phyloP scores from a whole-genome alignment of 2,797 vertebrate species.

The Anguilla anguilla region DNA sequence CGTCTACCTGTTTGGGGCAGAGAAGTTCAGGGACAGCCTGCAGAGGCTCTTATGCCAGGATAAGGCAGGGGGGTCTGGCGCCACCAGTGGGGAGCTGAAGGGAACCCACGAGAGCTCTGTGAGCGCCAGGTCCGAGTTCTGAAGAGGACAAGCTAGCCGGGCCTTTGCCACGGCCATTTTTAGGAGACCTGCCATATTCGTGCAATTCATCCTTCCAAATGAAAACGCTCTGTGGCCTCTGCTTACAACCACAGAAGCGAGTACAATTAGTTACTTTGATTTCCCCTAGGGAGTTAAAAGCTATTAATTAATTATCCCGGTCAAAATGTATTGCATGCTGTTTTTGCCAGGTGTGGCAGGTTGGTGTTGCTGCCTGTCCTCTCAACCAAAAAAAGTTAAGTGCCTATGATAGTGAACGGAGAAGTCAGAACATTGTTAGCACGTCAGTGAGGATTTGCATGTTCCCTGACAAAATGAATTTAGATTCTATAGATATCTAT shows the following conservation, averaged over 20 bases:
- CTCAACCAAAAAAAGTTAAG: slow-evolving; percentile 24
- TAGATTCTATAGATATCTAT: no score
- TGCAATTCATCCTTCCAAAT: slow-evolving; percentile 15
- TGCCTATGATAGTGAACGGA: neutral
- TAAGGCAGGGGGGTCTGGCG: slow-evolving; percentile 58
- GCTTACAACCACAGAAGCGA: neutral
- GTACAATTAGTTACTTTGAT: neutral
- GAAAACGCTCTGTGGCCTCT: neutral
- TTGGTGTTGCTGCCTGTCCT: slow-evolving; percentile 8
- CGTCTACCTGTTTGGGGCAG: slow-evolving; percentile 92
- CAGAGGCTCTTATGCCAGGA: slow-evolving; percentile 78
- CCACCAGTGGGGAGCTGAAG: slow-evolving; percentile 84
- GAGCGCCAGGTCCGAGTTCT: slow-evolving; percentile 86
- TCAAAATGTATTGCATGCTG: neutral
- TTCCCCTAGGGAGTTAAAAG: neutral
- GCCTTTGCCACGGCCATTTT: slow-evolving; percentile 5
- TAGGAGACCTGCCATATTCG: slow-evolving; percentile 19
- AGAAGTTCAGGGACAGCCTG: slow-evolving; percentile 90
- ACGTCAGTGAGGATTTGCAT: neutral
- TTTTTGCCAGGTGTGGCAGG: neutral
- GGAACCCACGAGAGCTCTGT: slow-evolving; percentile 91
- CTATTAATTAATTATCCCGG: neutral
- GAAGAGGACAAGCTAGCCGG: slow-evolving; percentile 35
- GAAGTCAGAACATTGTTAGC: neutral
- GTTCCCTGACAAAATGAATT: neutral